A percentile compares a stretch with the other conserved stretches of the same genome.
These are phyloP conservation scores for Elymnias hypermnestra DNA, from an alignment of 1,140 invertebrate species.

Conservation along the genomic window DNA sequence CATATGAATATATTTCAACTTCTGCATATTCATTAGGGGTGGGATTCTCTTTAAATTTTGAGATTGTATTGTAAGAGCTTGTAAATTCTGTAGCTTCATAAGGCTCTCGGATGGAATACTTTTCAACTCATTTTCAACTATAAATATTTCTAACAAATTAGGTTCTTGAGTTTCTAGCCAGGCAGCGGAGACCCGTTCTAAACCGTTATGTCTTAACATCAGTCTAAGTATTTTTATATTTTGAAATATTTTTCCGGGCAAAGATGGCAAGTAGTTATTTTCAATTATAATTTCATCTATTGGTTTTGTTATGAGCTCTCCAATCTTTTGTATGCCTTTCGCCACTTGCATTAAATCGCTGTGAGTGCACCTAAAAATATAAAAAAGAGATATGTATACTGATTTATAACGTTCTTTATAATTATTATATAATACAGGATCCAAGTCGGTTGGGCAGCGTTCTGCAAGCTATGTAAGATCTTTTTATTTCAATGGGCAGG, in stretches of 20 bases:
- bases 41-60: slow-evolving; percentile 84
- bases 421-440: too few relatives aligned
- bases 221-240: slow-evolving; percentile 84
- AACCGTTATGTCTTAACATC: slow-evolving; percentile 88
- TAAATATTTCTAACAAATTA: slow-evolving; percentile 86
- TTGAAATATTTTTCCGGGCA: slow-evolving; percentile 87
- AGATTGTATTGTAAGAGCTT: slow-evolving; percentile 88
- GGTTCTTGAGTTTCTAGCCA: slow-evolving; percentile 87
- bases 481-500: too few relatives aligned
- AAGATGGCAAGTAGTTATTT: slow-evolving; percentile 88
- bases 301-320: slow-evolving; percentile 80
- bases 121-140: slow-evolving; percentile 88
- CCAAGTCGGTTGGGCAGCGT: too few relatives aligned
- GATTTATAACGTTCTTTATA: too few relatives aligned
- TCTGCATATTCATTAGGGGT: slow-evolving; percentile 79
- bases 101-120: slow-evolving; percentile 87
- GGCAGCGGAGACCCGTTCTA: slow-evolving; percentile 87
- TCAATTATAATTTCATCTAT: slow-evolving; percentile 91
- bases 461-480: too few relatives aligned
- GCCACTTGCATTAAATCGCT: slow-evolving; percentile 86
- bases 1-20: slow-evolving; percentile 81
- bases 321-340: slow-evolving; percentile 83
- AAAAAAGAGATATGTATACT: neutral
- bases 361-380: slow-evolving; percentile 86
- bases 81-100: slow-evolving; percentile 83